Evolutionary conservation across 2,888 invertebrate genomes (phyloP).

Genomic region (Stenurella melanura): DNA sequence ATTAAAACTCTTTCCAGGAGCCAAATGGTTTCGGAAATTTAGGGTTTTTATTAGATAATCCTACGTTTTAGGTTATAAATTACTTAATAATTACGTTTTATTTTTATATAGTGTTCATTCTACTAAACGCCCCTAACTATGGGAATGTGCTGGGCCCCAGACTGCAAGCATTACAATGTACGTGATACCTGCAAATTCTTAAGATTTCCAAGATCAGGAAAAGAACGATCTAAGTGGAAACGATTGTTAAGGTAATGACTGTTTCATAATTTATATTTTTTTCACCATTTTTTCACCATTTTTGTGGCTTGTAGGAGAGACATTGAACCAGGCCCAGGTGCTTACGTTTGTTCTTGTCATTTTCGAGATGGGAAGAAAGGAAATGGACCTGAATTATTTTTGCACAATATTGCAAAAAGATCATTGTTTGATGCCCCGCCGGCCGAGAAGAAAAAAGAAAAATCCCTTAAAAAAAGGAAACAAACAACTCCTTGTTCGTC

Average conservation of each 20-base stretch:
- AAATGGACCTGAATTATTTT: constrained; percentile 17
- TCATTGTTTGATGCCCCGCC: too few species aligned
- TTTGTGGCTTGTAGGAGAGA: background rate
- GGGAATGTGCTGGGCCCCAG: background rate
- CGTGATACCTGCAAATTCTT: constrained; percentile 16
- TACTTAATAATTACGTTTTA: too few species aligned
- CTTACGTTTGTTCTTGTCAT: constrained; percentile 14
- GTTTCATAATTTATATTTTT: background rate
- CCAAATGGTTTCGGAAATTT: too few species aligned
- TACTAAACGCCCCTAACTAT: too few species aligned
- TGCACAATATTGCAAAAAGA: background rate
- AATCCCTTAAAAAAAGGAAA: too few species aligned
- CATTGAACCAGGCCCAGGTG: background rate
- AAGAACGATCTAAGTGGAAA: background rate
- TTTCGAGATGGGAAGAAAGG: constrained; percentile 18
- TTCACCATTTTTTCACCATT: background rate
- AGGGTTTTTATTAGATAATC: too few species aligned
- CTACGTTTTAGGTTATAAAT: too few species aligned
- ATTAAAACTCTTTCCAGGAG: too few species aligned
- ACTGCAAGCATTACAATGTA: background rate
- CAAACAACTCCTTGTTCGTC: too few species aligned
- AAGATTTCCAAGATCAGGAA: background rate
- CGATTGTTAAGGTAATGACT: constrained; percentile 2
- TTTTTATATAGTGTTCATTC: too few species aligned
- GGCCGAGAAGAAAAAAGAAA: too few species aligned